Evolutionary conservation across 2,113 vertebrate genomes (phyloP).

Genomic region (Lagopus leucura): DNA sequence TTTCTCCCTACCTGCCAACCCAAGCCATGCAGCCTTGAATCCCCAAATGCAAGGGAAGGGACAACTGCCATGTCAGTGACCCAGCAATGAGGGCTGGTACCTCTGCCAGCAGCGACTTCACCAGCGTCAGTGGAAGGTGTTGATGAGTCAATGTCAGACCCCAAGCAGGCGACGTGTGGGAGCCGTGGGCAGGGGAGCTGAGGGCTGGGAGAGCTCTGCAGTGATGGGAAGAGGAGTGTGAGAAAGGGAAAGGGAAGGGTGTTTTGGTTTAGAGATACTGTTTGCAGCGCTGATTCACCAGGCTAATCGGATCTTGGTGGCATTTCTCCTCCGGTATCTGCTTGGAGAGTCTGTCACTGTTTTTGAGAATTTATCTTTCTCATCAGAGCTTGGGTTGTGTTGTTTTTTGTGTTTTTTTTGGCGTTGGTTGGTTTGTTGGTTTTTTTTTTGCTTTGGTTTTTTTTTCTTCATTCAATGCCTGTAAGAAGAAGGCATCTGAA

Average conservation of each 20-base stretch:
- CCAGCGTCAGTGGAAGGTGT: fast-evolving
- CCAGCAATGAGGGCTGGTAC: background rate
- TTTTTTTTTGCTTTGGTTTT: background rate
- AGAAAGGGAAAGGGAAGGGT: conserved; percentile 9
- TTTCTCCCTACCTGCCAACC: background rate
- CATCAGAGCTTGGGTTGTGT: conserved; percentile 26
- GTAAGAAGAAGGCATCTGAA: conserved; percentile 25
- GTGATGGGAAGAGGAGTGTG: conserved; percentile 1
- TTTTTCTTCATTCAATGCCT: conserved; percentile 2
- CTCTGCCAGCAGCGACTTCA: background rate
- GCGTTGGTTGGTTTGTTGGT: too few relatives aligned
- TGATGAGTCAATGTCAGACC: background rate
- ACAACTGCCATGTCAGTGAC: background rate
- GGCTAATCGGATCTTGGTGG: conserved; percentile 63
- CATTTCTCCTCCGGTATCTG: conserved; percentile 56
- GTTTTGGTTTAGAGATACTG: conserved; percentile 63
- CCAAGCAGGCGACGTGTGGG: background rate
- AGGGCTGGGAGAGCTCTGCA: background rate
- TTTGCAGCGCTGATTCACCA: conserved; percentile 57
- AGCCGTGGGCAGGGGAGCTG: background rate
- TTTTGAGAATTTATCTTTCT: conserved; percentile 70
- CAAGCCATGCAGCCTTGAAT: background rate
- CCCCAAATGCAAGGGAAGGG: background rate
- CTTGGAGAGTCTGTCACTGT: conserved; percentile 42
- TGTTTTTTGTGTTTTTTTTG: background rate